Evolutionary conservation across 2,888 invertebrate genomes (phyloP).

Genomic region (Caenorhabditis uteleia): DNA sequence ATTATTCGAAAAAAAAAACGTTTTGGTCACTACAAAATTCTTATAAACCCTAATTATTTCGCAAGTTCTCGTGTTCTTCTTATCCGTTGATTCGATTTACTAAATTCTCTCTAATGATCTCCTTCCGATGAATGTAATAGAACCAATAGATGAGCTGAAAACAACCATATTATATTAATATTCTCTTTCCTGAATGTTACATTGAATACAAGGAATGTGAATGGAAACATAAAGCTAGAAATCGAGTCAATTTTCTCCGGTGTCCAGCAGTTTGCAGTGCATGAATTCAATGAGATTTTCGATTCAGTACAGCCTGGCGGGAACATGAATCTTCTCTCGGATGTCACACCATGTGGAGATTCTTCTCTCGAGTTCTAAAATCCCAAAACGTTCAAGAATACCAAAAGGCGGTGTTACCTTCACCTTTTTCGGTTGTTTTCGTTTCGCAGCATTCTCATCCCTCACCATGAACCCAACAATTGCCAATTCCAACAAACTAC

Average conservation of each 20-base stretch:
- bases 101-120: conserved; percentile 37
- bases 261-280: conserved; percentile 47
- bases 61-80: too few species aligned
- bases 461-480: conserved; percentile 55
- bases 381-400: neutral
- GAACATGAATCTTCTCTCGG: conserved; percentile 65
- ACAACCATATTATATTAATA: neutral
- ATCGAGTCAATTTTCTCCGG: conserved; percentile 63
- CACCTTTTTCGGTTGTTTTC: conserved; percentile 28
- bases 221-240: conserved; percentile 65
- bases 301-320: conserved; percentile 46
- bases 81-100: too few species aligned
- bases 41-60: too few species aligned
- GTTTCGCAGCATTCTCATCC: conserved; percentile 31
- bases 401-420: neutral
- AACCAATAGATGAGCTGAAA: conserved; percentile 66
- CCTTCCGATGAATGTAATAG: conserved; percentile 56
- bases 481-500: conserved; percentile 50
- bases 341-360: conserved; percentile 58
- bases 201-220: conserved; percentile 68
- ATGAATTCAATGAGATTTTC: conserved; percentile 18
- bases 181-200: conserved; percentile 49
- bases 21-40: too few species aligned
- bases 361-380: conserved; percentile 34
- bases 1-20: too few species aligned